Evolutionary conservation across 2,797 vertebrate species (phyloP), one percentile per base, ranked within the genome.

Genomic region (Diplodus sargus): DNA sequence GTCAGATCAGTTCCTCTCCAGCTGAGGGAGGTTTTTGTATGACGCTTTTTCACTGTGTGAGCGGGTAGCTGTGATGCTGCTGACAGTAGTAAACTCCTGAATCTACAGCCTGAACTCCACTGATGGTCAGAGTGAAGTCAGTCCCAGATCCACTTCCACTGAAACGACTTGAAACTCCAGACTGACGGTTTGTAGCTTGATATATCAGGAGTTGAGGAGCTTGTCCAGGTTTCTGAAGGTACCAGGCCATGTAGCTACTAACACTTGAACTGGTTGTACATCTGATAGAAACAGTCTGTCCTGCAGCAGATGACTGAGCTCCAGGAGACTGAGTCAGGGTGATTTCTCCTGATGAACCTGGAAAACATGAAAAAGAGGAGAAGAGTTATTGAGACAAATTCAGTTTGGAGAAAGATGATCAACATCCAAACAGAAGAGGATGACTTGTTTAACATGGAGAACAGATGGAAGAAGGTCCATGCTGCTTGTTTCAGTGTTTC

Each of bases 81-180:
- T 68, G 57, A 73, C 70, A 63, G 59, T 45, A 63, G 11, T 63
- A 62, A 73, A 54, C 59, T 63, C 17, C 70, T 61, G 69, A 22
- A 52, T 71, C 57, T 52, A 52, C 57, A 61, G 57, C 14, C 51
- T 54, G 57, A 48, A 71, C 59, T 73, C 70, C 58, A 43, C 70
- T 63, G 71, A 74, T 73, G 53, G 52, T 69, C 73, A 73, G 47
- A 72, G 59, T 62, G 39, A 13, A 71, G 57, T 60, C 47, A 23
- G 28, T 2, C 1, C 34, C 34, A 17, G 65, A 60, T 25, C 20
- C 14, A 60, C 28, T 39, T 23, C 68, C 68, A 66, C 62, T 23
- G 12, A 59, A 59, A 39, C 65, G 52, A 43, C 0, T 3, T 28
- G 22, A 25, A 25, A 68, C 52, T 16, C 20, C 57, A 51, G 56